Conservation (phyloP, 2,113 vertebrate genomes). For the Macquaria australasica region DNA sequence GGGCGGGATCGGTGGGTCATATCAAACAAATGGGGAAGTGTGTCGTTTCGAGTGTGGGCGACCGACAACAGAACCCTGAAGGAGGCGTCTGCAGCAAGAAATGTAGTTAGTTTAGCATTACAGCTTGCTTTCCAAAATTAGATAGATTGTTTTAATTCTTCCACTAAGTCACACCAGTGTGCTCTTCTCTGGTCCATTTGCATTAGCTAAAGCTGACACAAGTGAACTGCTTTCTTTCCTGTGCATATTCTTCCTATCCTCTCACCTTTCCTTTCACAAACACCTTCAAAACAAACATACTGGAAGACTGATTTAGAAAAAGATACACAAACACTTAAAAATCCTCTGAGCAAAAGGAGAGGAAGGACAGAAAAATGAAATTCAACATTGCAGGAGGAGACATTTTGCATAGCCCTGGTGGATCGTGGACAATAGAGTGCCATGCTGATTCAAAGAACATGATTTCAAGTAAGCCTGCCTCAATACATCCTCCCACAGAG, state of each 20-base stretch:
- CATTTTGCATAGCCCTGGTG: conserved; percentile 62
- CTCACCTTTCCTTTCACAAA: conserved; percentile 7
- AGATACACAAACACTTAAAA: conserved; percentile 31
- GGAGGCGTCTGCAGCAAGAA: conserved; percentile 12
- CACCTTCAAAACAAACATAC: conserved; percentile 19
- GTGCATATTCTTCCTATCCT: not conserved
- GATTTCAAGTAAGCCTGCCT: conserved; percentile 67
- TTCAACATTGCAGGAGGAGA: conserved; percentile 43
- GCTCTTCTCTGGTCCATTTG: not conserved
- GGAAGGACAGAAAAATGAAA: conserved; percentile 31
- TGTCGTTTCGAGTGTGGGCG: not conserved
- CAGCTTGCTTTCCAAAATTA: conserved; percentile 2
- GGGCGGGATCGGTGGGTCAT: conserved; percentile 18
- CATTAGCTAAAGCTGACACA: not conserved
- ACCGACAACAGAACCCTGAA: conserved; percentile 4
- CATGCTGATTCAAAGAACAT: conserved; percentile 72
- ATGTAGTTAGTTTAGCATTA: not conserved
- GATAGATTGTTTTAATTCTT: not conserved
- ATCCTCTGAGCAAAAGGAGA: conserved; percentile 11
- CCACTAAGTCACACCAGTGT: not conserved
- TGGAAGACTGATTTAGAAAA: not conserved
- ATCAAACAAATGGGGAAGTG: conserved; percentile 17
- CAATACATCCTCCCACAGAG: conserved; percentile 67
- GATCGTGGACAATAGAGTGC: conserved; percentile 61
- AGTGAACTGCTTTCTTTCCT: not conserved